A percentile compares a stretch with the other conserved stretches of the same genome.
These are phyloP conservation scores for Callimorpha dominula DNA, from an alignment of 2,888 invertebrate genomes.

Conservation along the genomic window DNA sequence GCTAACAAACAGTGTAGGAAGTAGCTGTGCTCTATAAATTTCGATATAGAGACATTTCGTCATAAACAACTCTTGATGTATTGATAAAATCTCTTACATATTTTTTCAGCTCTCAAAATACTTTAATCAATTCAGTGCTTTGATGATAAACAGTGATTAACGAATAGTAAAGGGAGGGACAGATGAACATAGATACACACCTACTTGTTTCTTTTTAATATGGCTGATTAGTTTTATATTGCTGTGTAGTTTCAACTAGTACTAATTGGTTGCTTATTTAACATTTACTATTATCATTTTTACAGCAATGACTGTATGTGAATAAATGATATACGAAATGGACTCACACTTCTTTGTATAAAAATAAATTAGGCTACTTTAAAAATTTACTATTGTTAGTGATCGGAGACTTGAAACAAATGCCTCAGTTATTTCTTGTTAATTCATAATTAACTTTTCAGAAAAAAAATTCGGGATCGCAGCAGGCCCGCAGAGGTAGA, in stretches of 20 bases:
- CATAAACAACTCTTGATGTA: neutral
- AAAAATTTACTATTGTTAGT: neutral
- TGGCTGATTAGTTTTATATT: neutral
- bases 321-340: neutral
- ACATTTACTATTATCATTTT: neutral
- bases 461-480: too few relatives aligned
- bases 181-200: neutral
- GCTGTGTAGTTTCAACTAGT: neutral
- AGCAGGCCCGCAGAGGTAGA: too few relatives aligned
- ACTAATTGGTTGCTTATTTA: neutral
- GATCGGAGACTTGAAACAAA: neutral
- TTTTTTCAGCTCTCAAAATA: neutral
- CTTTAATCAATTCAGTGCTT: neutral
- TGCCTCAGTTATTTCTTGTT: neutral
- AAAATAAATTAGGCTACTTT: too few relatives aligned
- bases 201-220: neutral
- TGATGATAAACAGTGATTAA: neutral
- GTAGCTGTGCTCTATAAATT: constrained; percentile 2
- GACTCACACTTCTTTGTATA: too few relatives aligned
- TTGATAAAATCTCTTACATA: neutral
- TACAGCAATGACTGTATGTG: neutral
- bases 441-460: too few relatives aligned
- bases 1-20: constrained; percentile 14
- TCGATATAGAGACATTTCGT: neutral
- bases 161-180: neutral